Percentiles rank a stretch among this genome's conserved stretches.
These are phyloP conservation scores for Todiramphus chloris DNA, from an alignment of 2,113 vertebrate genomes.

Conservation along the genomic window DNA sequence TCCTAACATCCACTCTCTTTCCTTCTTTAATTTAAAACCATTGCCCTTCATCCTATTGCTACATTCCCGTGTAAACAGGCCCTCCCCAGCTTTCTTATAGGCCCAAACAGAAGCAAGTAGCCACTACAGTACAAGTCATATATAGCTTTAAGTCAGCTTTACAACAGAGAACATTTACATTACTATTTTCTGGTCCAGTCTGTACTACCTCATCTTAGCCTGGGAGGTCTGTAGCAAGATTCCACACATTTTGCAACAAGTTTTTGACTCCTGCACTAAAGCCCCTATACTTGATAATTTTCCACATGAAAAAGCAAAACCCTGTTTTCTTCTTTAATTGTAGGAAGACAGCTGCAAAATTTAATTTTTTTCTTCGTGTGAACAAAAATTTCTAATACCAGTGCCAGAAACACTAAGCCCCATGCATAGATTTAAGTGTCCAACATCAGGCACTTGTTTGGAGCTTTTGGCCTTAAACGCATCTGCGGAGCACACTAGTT, in stretches of 20 bases:
- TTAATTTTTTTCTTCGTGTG: not conserved
- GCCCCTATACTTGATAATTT: not conserved
- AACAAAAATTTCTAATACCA: not conserved
- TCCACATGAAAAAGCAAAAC: not conserved
- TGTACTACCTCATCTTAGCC: not conserved
- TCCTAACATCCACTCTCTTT: too few relatives aligned
- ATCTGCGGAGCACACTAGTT: not conserved
- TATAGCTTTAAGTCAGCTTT: not conserved
- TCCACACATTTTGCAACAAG: not conserved
- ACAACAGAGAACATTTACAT: not conserved
- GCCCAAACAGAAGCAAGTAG: not conserved
- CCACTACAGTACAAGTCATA: not conserved
- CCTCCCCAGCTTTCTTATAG: too few relatives aligned
- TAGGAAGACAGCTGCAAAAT: not conserved
- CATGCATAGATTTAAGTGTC: rapidly evolving
- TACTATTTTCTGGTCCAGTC: not conserved
- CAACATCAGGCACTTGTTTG: not conserved
- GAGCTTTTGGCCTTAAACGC: not conserved
- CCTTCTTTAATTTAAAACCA: too few relatives aligned
- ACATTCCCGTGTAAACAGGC: too few relatives aligned
- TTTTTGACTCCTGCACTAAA: not conserved
- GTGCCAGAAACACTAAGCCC: not conserved
- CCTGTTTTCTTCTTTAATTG: not conserved
- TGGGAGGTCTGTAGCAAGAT: not conserved
- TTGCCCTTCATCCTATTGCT: too few relatives aligned